phyloP scores from a whole-genome alignment of 2,113 vertebrate genomes.

The Junco hyemalis region DNA sequence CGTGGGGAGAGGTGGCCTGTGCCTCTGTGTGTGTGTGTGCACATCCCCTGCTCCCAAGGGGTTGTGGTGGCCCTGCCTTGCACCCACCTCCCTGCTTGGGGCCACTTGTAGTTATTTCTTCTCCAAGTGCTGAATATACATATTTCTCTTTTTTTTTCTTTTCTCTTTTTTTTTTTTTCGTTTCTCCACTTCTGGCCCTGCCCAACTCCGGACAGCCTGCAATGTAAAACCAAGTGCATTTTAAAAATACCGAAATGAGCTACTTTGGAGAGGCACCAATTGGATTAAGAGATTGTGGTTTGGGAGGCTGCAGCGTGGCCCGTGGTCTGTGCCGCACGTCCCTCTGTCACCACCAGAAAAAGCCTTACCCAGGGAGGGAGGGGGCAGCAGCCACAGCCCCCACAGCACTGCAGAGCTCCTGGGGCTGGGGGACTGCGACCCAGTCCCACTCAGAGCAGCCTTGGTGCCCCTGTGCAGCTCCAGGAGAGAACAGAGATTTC shows the following conservation, averaged over 20 bases:
- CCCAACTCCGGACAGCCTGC: slow-evolving; percentile 49
- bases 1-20: background rate
- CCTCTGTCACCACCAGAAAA: background rate
- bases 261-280: slow-evolving; percentile 23
- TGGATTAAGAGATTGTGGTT: slow-evolving; percentile 51
- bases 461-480: background rate
- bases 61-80: background rate
- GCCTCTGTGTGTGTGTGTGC: background rate
- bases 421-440: background rate
- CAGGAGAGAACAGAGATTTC: background rate
- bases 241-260: slow-evolving; percentile 33
- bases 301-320: background rate
- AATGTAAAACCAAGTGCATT: slow-evolving; percentile 66
- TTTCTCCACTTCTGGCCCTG: background rate
- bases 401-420: background rate
- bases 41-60: background rate
- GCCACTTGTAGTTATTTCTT: background rate
- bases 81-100: background rate
- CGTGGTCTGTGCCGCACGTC: fast-evolving
- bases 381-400: background rate
- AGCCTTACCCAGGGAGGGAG: background rate
- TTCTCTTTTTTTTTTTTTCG: fast-evolving
- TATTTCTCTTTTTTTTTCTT: background rate
- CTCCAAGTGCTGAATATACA: slow-evolving; percentile 49
- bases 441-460: background rate